These are phyloP conservation scores for Phoenoteleia sp. DNA, from an alignment of 2,888 invertebrate genomes.

Conservation along the genomic window DNA sequence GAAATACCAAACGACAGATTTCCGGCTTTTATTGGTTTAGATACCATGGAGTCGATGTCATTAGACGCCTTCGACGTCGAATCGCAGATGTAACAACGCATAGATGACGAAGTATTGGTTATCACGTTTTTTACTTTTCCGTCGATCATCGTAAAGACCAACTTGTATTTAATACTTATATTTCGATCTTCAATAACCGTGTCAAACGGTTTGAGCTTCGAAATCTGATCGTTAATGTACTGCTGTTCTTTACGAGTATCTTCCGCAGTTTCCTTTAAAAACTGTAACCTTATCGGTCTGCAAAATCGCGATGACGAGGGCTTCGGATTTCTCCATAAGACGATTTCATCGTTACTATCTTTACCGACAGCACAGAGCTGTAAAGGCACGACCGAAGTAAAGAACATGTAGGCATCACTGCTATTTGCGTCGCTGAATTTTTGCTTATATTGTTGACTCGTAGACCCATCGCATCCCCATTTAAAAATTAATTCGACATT, in stretches of 20 bases:
- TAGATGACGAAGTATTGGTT: constrained; percentile 49
- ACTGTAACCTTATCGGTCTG: background rate
- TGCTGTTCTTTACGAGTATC: constrained; percentile 19
- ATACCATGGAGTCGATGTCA: constrained; percentile 42
- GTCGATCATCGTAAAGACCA: constrained; percentile 63
- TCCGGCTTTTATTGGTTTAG: constrained; percentile 5
- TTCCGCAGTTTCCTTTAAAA: constrained; percentile 13
- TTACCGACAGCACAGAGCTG: background rate
- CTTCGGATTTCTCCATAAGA: constrained; percentile 8
- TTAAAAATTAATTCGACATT: too few relatives aligned
- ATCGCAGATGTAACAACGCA: constrained; percentile 69
- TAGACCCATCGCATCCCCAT: background rate
- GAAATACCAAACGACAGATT: background rate
- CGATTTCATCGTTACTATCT: background rate
- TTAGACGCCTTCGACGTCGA: constrained; percentile 67
- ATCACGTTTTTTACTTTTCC: constrained; percentile 60
- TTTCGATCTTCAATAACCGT: background rate
- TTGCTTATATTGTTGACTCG: background rate
- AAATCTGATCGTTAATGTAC: constrained; percentile 51
- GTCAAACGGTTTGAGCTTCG: constrained; percentile 11
- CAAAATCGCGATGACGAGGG: constrained; percentile 6
- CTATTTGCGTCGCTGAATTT: background rate
- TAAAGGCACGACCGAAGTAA: constrained; percentile 11
- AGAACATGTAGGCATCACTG: background rate
- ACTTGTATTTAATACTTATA: constrained; percentile 31